These are phyloP conservation scores for Parelbella ahira DNA, from an alignment of 2,888 invertebrate species.

Conservation along the genomic window DNA sequence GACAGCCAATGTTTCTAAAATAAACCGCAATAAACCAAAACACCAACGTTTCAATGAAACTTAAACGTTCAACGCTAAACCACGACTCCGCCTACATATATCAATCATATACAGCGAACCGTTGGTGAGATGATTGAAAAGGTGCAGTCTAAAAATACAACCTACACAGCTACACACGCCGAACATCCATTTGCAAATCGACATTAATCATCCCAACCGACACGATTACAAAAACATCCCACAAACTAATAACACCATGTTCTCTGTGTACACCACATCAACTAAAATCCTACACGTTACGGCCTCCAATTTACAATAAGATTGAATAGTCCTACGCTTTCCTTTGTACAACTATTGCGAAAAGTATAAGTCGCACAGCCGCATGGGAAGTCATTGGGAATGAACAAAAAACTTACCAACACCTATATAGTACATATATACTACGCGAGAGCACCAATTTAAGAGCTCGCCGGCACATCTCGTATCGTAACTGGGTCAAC, in stretches of 20 bases:
- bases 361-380: conserved; percentile 5
- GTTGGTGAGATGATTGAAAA: conserved; percentile 15
- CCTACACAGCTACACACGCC: too few species aligned
- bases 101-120: neutral
- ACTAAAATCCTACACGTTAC: conserved; percentile 21
- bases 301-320: conserved; percentile 1
- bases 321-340: conserved; percentile 14
- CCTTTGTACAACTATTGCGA: conserved; percentile 11
- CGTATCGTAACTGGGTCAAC: neutral
- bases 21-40: conserved; percentile 34
- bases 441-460: too few species aligned
- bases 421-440: too few species aligned
- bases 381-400: neutral
- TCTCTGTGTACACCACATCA: conserved; percentile 17
- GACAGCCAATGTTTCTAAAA: conserved; percentile 67
- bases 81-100: conserved; percentile 1
- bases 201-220: conserved; percentile 20
- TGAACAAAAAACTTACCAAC: too few species aligned
- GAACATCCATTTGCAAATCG: conserved; percentile 20
- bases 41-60: conserved; percentile 23
- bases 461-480: neutral
- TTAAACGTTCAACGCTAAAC: conserved; percentile 14
- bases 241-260: conserved; percentile 18
- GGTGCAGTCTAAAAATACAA: conserved; percentile 19
- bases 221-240: conserved; percentile 22